A percentile compares a stretch with the other conserved stretches of the same genome.
phyloP scores from a whole-genome alignment of 2,888 invertebrate genomes.

The Zhengitettix transpicula region DNA sequence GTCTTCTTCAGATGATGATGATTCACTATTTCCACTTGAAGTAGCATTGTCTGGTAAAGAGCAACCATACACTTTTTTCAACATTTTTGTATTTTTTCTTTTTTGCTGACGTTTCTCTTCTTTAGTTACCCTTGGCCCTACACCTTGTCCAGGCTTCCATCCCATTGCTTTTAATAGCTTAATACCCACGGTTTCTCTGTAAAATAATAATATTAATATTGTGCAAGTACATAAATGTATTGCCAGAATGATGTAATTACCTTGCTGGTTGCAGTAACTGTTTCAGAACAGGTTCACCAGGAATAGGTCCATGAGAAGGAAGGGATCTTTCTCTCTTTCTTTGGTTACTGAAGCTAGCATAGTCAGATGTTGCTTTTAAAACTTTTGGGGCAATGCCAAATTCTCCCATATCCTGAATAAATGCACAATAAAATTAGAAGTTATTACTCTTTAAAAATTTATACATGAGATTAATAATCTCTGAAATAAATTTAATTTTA shows the following conservation, averaged over 20 bases:
- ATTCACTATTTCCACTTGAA: slow-evolving; percentile 10
- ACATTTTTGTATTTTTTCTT: slow-evolving; percentile 18
- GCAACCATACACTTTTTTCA: slow-evolving; percentile 34
- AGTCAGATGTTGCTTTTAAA: slow-evolving; percentile 65
- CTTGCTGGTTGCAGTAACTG: slow-evolving; percentile 48
- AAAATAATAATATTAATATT: neutral
- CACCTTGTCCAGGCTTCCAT: slow-evolving; percentile 79
- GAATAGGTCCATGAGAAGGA: slow-evolving; percentile 26
- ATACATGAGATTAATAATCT: no score
- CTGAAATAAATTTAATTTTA: no score
- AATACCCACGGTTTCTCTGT: slow-evolving; percentile 75
- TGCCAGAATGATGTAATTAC: slow-evolving; percentile 19
- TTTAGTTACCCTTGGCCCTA: slow-evolving; percentile 42
- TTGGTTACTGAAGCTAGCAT: slow-evolving; percentile 27
- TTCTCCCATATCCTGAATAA: slow-evolving; percentile 59
- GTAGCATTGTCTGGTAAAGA: slow-evolving; percentile 27
- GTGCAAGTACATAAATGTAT: neutral
- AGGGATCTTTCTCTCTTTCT: slow-evolving; percentile 20
- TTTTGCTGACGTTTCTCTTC: slow-evolving; percentile 23
- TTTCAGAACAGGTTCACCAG: slow-evolving; percentile 53
- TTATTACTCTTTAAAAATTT: no score
- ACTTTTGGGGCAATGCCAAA: slow-evolving; percentile 88
- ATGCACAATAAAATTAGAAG: neutral
- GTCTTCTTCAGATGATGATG: slow-evolving; percentile 34
- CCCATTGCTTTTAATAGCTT: slow-evolving; percentile 77